phyloP scores from a whole-genome alignment of 23 tunicate genomes.

The Corella eumyota region DNA sequence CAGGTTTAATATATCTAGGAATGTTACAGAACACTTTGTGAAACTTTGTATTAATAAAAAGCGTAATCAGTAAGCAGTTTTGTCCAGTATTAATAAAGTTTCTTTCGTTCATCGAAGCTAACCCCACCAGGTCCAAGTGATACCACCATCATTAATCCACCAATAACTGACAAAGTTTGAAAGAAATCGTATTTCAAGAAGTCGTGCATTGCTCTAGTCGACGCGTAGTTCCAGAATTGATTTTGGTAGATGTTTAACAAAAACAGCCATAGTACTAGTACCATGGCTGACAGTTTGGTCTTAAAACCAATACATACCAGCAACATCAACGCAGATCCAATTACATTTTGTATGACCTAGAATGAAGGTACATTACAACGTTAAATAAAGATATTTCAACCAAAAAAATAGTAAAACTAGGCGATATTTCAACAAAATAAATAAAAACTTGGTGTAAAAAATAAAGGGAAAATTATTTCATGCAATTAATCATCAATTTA shows the following conservation, averaged over 20 bases:
- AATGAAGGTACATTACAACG: constrained; percentile 10
- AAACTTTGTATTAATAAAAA: no score
- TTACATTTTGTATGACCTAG: constrained; percentile 78
- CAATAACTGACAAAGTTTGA: constrained; percentile 94
- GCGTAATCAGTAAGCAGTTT: no score
- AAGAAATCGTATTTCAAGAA: constrained; percentile 98
- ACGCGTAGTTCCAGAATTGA: constrained; percentile 88
- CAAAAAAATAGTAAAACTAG: no score
- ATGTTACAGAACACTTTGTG: no score
- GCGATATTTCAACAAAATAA: no score
- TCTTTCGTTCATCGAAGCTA: constrained; percentile 93
- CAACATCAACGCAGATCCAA: constrained; percentile 84
- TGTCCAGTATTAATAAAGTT: constrained; percentile 42
- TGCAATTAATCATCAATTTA: no score
- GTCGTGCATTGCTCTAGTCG: constrained; percentile 88
- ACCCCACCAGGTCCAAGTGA: constrained; percentile 98
- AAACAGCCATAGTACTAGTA: constrained; percentile 81
- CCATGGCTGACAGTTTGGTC: constrained; percentile 91
- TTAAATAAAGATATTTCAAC: no score
- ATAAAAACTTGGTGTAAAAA: no score
- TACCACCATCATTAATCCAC: constrained; percentile 85
- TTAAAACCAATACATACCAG: constrained; percentile 87
- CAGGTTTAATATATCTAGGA: no score
- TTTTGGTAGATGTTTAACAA: constrained; percentile 60
- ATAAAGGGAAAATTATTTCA: no score